phyloP scores from a whole-genome alignment of 1,140 invertebrate species.

The Acromyrmex charruanus region DNA sequence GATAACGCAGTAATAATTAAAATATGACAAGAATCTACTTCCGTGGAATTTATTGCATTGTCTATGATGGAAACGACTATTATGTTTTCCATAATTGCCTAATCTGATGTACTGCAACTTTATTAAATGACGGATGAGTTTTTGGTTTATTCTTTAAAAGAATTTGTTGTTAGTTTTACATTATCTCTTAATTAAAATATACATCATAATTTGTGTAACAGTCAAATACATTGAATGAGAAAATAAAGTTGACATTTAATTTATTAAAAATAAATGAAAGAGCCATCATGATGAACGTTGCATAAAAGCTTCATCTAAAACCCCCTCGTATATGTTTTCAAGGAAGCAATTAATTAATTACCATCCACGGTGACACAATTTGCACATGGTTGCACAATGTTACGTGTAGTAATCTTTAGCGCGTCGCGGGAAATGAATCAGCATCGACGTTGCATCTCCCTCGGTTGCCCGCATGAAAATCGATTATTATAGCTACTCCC shows the following conservation, averaged over 20 bases:
- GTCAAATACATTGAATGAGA: background rate
- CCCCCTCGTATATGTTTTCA: background rate
- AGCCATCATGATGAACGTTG: background rate
- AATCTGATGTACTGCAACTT: background rate
- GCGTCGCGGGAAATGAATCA: slow-evolving; percentile 43
- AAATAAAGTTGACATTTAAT: slow-evolving; percentile 18
- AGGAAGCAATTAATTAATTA: slow-evolving; percentile 41
- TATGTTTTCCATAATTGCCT: slow-evolving; percentile 3
- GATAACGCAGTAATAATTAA: slow-evolving; percentile 11
- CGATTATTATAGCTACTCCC: slow-evolving; percentile 72
- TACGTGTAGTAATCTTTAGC: slow-evolving; percentile 34
- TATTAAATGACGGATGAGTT: slow-evolving; percentile 21
- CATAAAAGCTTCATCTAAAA: background rate
- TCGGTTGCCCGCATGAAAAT: slow-evolving; percentile 40
- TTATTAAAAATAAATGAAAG: background rate
- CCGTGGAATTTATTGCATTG: background rate
- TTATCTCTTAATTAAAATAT: slow-evolving; percentile 8
- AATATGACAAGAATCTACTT: background rate
- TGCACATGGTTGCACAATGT: slow-evolving; percentile 30
- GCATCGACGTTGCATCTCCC: slow-evolving; percentile 30
- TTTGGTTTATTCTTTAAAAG: background rate
- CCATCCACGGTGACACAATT: slow-evolving; percentile 17
- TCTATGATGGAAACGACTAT: background rate
- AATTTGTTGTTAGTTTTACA: background rate
- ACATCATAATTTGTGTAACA: background rate